Percentiles rank a stretch among this genome's conserved stretches.
Evolutionary conservation across 2,888 invertebrate species (phyloP).

Genomic region (Andrena minutula): DNA sequence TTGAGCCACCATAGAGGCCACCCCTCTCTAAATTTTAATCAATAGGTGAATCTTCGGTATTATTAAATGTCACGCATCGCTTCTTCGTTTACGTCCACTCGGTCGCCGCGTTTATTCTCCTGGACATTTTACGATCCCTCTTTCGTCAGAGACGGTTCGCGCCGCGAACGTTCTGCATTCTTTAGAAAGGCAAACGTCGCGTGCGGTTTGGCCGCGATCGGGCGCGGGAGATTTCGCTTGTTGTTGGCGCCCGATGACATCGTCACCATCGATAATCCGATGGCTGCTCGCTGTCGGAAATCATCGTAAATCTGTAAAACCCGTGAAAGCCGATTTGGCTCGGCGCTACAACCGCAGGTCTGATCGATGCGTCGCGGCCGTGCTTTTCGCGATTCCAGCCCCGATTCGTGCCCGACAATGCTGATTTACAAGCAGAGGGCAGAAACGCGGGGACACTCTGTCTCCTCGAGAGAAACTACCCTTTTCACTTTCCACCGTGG

Average conservation of each 20-base stretch:
- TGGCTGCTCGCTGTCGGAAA: slow-evolving; percentile 16
- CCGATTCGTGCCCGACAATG: neutral
- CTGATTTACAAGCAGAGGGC: neutral
- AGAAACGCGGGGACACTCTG: neutral
- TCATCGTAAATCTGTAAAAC: slow-evolving; percentile 21
- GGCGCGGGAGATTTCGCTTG: neutral
- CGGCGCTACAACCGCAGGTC: slow-evolving; percentile 12
- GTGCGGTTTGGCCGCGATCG: slow-evolving; percentile 1
- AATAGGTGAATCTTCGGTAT: neutral
- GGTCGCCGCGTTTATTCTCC: neutral
- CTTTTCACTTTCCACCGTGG: neutral
- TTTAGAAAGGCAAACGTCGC: neutral
- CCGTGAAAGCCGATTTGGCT: slow-evolving; percentile 20
- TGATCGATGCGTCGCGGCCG: slow-evolving; percentile 7
- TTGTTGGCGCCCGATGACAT: neutral
- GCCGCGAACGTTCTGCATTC: too few relatives aligned
- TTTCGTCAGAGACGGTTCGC: too few relatives aligned
- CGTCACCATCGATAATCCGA: neutral
- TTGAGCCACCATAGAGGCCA: too few relatives aligned
- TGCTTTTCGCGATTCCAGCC: neutral
- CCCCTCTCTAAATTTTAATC: too few relatives aligned
- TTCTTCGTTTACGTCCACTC: neutral
- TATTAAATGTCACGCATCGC: too few relatives aligned
- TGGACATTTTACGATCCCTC: too few relatives aligned
- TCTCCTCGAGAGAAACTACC: too few relatives aligned